Percentiles rank a stretch among this genome's conserved stretches.
phyloP scores from a whole-genome alignment of 2,888 invertebrate species.

The Cancer borealis region DNA sequence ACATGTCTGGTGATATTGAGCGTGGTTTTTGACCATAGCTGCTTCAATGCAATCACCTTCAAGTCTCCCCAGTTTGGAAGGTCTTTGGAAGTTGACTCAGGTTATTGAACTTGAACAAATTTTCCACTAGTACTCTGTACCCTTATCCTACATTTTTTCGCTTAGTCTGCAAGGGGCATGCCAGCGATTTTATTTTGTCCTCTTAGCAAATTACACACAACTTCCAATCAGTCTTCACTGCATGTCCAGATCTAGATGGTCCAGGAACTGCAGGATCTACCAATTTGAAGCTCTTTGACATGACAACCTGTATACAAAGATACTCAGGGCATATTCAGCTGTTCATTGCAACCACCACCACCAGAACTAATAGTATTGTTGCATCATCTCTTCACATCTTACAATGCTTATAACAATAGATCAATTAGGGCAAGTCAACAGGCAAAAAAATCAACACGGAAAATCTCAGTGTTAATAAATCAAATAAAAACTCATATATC shows the following conservation, averaged over 20 bases:
- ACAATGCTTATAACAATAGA: background rate
- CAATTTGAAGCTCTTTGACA: constrained; percentile 47
- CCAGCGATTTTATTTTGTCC: constrained; percentile 43
- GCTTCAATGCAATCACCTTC: constrained; percentile 51
- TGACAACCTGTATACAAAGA: background rate
- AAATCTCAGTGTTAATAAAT: too few relatives aligned
- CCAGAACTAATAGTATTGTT: background rate
- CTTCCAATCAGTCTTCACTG: constrained; percentile 21
- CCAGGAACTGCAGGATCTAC: background rate
- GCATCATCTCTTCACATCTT: constrained; percentile 24
- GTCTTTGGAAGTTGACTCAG: constrained; percentile 8
- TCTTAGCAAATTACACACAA: constrained; percentile 48
- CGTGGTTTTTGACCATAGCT: too few relatives aligned
- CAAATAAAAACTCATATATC: too few relatives aligned
- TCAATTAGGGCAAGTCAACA: too few relatives aligned
- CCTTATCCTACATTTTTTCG: background rate
- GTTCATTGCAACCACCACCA: background rate
- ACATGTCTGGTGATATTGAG: too few relatives aligned
- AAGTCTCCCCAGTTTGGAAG: constrained; percentile 45
- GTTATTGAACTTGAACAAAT: constrained; percentile 45
- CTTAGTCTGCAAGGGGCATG: constrained; percentile 32
- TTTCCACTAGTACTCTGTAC: constrained; percentile 43
- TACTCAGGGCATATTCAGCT: background rate
- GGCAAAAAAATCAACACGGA: too few relatives aligned
- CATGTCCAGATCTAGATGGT: background rate